Evolutionary conservation across 2,797 vertebrate species (phyloP).

Genomic region (Morus bassanus): DNA sequence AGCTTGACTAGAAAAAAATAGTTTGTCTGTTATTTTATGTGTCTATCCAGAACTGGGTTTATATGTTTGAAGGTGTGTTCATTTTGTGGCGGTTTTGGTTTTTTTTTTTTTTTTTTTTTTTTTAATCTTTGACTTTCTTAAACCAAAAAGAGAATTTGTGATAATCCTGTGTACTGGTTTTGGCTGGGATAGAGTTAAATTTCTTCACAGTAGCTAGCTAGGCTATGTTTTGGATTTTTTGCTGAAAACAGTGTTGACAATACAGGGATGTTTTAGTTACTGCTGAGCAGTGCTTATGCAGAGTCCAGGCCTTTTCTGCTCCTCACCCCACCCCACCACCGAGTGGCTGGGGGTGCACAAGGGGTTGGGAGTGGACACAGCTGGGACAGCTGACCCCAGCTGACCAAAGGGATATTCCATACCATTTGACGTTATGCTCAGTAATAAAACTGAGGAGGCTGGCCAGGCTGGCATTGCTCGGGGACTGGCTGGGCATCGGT

Average conservation of each 20-base stretch:
- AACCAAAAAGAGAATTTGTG: not conserved
- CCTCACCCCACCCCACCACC: accelerated
- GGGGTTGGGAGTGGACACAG: too few species aligned
- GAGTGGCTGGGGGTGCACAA: not conserved
- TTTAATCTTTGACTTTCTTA: not conserved
- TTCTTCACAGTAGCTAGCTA: not conserved
- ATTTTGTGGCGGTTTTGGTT: not conserved
- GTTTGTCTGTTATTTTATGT: not conserved
- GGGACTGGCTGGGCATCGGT: not conserved
- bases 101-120: not conserved
- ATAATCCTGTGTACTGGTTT: not conserved
- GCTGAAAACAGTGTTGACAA: not conserved
- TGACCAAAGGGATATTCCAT: not conserved
- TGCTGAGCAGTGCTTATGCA: not conserved
- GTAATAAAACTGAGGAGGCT: not conserved
- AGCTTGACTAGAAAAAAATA: not conserved
- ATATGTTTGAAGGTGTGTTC: not conserved
- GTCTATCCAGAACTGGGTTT: not conserved
- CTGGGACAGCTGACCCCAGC: not conserved
- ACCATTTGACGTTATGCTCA: accelerated
- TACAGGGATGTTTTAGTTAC: not conserved
- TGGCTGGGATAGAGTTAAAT: not conserved
- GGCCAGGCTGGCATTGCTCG: not conserved
- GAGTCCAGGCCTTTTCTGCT: not conserved
- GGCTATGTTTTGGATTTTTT: not conserved